Evolutionary conservation across 2,888 invertebrate species (phyloP), one percentile per base, ranked within the genome.

Genomic region (Byasa hedistus): DNA sequence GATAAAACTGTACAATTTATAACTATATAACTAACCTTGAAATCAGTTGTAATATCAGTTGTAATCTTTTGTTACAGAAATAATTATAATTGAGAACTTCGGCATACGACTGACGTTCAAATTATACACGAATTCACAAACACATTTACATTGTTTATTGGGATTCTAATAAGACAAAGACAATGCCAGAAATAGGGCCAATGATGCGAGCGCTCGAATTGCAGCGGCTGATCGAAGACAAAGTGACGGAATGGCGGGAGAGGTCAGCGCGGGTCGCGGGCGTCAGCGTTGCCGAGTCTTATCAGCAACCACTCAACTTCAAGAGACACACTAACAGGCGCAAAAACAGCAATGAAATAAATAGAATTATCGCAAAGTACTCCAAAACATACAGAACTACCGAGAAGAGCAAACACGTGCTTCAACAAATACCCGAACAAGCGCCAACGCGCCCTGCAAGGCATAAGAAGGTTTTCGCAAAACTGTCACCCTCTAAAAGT

Each of bases 281-380:
- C 79, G 82, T 83, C 77, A 86, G 83, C 75, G 85, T 87, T 79
- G 85, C 85, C 74, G 90, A 89, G 76, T 87, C 91, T 91, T 91
- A 91, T 91, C 91, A 90, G 77, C 90, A 88, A 75, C 90, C 89
- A 82, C 84, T 85, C 81, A 86, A 89, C 84, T 91, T 91, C 80
- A 90, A 86, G 77, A 90, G 91, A 74, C 89, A 89, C 82, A 85
- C 86, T 76, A 86, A 91, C 82, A 83, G 89, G 77, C 90, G 91
- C 79, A 91, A 91, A 81, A 91, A 91, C 79, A 89, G 89, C 82
- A 85, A 87, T 79, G 91, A 92, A 88, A 88, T 92, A 81, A 91
- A 91, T 79, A 91, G 87, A 88, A 92, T 92, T 84, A 89, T 91
- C 85, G 85, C 91, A 81, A 92, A 92, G 83, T 92, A 92, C 81